A percentile compares a stretch with the other conserved stretches of the same genome.
Evolutionary conservation across 2,888 invertebrate species (phyloP).

Genomic region (Volucella bombylans): DNA sequence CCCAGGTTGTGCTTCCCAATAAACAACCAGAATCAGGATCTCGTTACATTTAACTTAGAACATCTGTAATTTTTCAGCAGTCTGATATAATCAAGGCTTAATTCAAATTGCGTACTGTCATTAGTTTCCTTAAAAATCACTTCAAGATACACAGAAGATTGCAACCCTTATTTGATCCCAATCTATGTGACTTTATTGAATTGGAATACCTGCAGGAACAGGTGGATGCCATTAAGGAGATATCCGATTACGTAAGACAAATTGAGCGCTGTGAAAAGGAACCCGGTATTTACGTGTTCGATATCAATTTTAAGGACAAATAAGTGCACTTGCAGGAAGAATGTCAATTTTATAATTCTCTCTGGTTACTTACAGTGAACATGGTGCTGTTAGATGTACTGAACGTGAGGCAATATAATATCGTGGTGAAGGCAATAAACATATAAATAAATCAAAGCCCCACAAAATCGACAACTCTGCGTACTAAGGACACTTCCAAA

Average conservation of each 20-base stretch:
- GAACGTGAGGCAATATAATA: conserved; percentile 20
- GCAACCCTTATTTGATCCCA: conserved; percentile 84
- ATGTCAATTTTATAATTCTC: conserved; percentile 51
- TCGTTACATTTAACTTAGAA: no score
- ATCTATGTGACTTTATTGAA: conserved; percentile 89
- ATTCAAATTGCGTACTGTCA: no score
- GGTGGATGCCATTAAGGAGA: conserved; percentile 87
- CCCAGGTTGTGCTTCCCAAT: no score
- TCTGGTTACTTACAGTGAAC: conserved; percentile 2
- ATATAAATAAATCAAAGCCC: conserved; percentile 2
- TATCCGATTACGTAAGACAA: conserved; percentile 89
- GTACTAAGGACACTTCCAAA: no score
- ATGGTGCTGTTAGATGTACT: conserved; percentile 29
- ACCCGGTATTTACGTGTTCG: conserved; percentile 86
- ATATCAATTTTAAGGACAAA: conserved; percentile 79
- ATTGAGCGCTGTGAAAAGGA: conserved; percentile 87
- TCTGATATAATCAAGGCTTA: no score
- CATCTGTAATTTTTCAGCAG: no score
- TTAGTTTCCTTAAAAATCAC: no score
- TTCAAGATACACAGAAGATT: no score
- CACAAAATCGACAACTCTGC: no score
- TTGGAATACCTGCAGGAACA: conserved; percentile 88
- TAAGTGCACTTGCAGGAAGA: conserved; percentile 7
- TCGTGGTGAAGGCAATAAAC: background rate
- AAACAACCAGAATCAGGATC: no score